Base-by-base conservation (phyloP, 2,113 vertebrate genomes). In the Brachypteracias leptosomus region DNA sequence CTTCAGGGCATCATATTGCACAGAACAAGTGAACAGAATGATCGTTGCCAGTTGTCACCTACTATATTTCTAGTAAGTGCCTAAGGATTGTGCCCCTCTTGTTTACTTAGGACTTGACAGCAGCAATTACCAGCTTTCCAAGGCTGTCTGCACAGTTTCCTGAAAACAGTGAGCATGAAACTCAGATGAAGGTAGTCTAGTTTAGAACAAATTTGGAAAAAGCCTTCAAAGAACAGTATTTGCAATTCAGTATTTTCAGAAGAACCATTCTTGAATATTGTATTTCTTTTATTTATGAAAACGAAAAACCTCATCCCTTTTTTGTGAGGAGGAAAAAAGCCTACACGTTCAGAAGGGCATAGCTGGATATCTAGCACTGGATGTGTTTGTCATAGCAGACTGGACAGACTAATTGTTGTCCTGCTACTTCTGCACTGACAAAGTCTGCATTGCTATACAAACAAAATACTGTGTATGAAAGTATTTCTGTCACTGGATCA, bases 31-130 rank as follows among this genome's bases (percentile, higher is more conserved):
- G 42, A 88, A 74, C 67, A 90, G 88, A 90, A 90, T 66, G 38
- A 63, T 85, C 58, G 35, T 80, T 94, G 42, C 49, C 71, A 83
- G 62, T 91, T 96, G 85, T 95, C 35, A 5, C 67, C 75, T 88
- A 36, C 54, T 85, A 10, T 80, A 92, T 80, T 73, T 94, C 81
- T 82, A 63, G 2, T 8, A 28, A 79, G 18, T 57, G 70, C 85
- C 77, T 78, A 47, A 91, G 90, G 71, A 68, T 57, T 67, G 31
- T 59, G 58, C 59, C 77, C 0, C 0, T 88, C 67, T 76, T 79
- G 28, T 75, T 86, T 71, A 36, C 78, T 90, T 90, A 72, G 3
- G 2, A 35, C 55, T 62, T 80, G 63, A 80, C 46, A 77, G 67
- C 80, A 54, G 33, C 47, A 5, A 78, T 85, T 91, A 49, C 13